Evolutionary conservation across 2,888 invertebrate species (phyloP), one percentile per base, ranked within the genome.

Genomic region (Tenthredo notha): DNA sequence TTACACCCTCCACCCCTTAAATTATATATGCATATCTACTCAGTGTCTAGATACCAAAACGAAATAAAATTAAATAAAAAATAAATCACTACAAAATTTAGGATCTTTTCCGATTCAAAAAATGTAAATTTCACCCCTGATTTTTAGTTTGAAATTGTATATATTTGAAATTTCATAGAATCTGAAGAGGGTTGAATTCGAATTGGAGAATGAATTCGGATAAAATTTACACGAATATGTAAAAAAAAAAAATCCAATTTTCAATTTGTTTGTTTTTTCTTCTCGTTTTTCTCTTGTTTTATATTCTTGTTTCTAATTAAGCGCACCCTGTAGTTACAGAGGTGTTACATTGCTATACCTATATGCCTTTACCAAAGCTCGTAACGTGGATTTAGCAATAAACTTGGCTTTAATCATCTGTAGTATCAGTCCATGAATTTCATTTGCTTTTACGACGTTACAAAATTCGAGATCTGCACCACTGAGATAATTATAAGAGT

Each of bases 381-480:
- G 89, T 89, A 88, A 88, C 88, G 86, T 86, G 87, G 86, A 80
- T 86, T 88, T 80, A 86, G 88, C 87, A 87, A 87, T 90, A 91
- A 90, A 90, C 87, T 89, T 88, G 88, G 90, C 90, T 91, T 92
- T 92, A 92, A 92, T 92, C 91, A 92, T 91, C 90, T 88, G 89
- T 86, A 87, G 91, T 91, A 91, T 91, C 90, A 91, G 90, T 88
- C 90, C 89, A 89, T 89, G 91, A 91, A 90, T 92, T 92, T 92
- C 92, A 93, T 93, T 92, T 91, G 90, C 90, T 89, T 92, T 93
- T 92, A 93, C 92, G 93, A 92, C 90, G 37, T 10, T 25, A 67
- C 29, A 33, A 25, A 25, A 18, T 90, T 92, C 90, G 89, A 92
- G 91, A 92, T 91, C 89, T 88, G 88, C 88, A 85, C 88, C 85